Evolutionary conservation across 2,888 invertebrate genomes (phyloP).

Genomic region (Melitaea athalia): DNA sequence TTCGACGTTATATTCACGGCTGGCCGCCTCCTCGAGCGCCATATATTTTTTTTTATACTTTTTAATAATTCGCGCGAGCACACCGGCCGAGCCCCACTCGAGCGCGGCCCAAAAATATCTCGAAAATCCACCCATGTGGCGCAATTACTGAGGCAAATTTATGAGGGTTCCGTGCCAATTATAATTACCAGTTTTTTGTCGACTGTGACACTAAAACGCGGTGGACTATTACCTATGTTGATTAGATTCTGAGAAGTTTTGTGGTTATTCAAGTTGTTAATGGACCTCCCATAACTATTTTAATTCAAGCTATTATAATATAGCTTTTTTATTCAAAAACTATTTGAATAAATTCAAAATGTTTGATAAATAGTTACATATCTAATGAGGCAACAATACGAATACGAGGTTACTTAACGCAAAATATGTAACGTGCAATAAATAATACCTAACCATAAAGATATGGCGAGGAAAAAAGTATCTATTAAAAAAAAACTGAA

Average conservation of each 20-base stretch:
- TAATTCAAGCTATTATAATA: too few species aligned
- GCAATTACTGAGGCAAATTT: slow-evolving; percentile 55
- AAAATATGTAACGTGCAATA: too few species aligned
- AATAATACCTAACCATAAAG: too few species aligned
- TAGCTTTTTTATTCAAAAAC: too few species aligned
- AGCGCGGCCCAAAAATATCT: slow-evolving; percentile 77
- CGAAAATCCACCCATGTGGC: slow-evolving; percentile 74
- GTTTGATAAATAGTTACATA: too few species aligned
- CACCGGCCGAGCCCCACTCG: slow-evolving; percentile 69
- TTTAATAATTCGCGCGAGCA: slow-evolving; percentile 76
- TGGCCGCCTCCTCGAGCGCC: slow-evolving; percentile 60
- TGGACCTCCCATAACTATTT: too few species aligned
- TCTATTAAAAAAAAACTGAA: background rate
- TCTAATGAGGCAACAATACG: too few species aligned
- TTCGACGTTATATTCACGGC: slow-evolving; percentile 59
- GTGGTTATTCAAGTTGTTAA: background rate
- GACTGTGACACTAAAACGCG: background rate
- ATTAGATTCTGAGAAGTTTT: background rate
- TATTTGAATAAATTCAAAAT: too few species aligned
- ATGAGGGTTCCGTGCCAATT: slow-evolving; percentile 59
- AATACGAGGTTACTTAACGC: too few species aligned
- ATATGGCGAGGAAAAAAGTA: too few species aligned
- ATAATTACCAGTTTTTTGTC: slow-evolving; percentile 37
- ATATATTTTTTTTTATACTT: slow-evolving; percentile 70
- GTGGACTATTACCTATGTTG: background rate